phyloP scores from a whole-genome alignment of 2,797 vertebrate genomes.

The Petrocephalus schoutedeni region DNA sequence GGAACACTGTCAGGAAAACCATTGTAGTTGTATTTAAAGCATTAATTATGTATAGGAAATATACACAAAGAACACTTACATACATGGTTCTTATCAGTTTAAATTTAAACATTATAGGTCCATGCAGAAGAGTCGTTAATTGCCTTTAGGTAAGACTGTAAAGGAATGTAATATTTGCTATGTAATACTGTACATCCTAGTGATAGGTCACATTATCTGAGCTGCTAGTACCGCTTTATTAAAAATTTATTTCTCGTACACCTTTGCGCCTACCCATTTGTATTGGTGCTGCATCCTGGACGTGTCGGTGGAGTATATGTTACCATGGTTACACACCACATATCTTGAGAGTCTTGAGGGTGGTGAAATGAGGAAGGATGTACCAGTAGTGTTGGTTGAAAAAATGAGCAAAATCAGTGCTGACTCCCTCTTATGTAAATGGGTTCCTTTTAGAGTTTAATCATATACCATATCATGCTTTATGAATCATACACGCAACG shows the following conservation, averaged over 20 bases:
- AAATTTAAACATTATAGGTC: conserved; percentile 1
- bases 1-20: not conserved
- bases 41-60: conserved; percentile 12
- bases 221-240: conserved; percentile 8
- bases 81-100: not conserved
- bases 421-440: not conserved
- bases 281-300: not conserved
- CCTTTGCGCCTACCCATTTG: not conserved
- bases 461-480: not conserved
- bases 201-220: not conserved
- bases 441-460: not conserved
- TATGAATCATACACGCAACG: not conserved
- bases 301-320: conserved; percentile 19
- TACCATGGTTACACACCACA: conserved; percentile 40
- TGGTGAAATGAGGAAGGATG: not conserved
- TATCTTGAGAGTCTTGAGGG: conserved; percentile 22
- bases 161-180: not conserved
- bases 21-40: not conserved
- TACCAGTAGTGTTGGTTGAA: not conserved
- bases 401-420: not conserved
- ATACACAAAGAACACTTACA: not conserved
- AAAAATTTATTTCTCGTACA: not conserved
- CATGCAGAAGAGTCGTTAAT: not conserved
- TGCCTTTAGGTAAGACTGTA: not conserved
- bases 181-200: not conserved